Percentiles rank a stretch among this genome's conserved stretches.
Evolutionary conservation across 1,140 invertebrate genomes (phyloP).

Genomic region (Tetramorium simillimum): DNA sequence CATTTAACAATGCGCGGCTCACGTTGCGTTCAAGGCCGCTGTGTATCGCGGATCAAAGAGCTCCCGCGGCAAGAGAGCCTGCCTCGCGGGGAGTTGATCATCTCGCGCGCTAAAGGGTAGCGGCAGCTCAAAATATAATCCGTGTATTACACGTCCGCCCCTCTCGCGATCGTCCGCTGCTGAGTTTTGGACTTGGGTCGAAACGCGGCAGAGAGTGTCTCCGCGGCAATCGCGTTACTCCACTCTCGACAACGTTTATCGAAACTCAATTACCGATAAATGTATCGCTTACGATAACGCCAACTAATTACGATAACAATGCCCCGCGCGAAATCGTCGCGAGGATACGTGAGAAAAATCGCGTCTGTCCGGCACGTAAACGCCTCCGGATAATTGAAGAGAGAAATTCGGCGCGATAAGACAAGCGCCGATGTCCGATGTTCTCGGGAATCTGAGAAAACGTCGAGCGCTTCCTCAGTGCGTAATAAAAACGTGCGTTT

Average conservation of each 20-base stretch:
- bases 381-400: background rate
- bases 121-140: conserved; percentile 41
- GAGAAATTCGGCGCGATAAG: background rate
- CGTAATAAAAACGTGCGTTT: background rate
- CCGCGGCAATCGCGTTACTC: background rate
- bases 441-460: no score
- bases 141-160: background rate
- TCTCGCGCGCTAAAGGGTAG: conserved; percentile 17
- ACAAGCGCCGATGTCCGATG: background rate
- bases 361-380: background rate
- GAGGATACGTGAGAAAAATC: background rate
- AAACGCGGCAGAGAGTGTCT: background rate
- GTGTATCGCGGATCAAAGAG: conserved; percentile 44
- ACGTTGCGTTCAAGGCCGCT: conserved; percentile 33
- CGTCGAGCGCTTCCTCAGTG: background rate
- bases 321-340: background rate
- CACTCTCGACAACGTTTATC: background rate
- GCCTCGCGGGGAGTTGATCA: conserved; percentile 32
- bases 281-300: background rate
- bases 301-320: conserved; percentile 21
- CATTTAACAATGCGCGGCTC: conserved; percentile 51
- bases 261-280: conserved; percentile 1
- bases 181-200: background rate
- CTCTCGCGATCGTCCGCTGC: background rate
- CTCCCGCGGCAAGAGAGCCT: background rate